Base-by-base conservation (phyloP, 2,888 invertebrate genomes). In the Mythimna impura region DNA sequence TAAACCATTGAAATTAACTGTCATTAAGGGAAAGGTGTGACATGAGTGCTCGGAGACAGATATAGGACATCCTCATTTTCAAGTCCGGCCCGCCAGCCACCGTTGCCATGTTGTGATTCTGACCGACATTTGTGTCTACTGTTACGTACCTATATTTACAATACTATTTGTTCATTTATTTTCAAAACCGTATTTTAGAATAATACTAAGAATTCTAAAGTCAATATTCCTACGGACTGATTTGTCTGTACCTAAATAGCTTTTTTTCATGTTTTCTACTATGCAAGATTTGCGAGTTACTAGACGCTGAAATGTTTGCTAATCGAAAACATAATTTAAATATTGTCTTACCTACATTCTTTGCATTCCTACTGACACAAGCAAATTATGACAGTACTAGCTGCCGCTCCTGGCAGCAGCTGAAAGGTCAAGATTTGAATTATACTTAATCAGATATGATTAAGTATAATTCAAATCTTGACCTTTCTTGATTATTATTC, bases 31-130 rank as follows among this genome's bases (percentile, higher is more conserved):
- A 55, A 57, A 66, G 47, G 36, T 70, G 55, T 20, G 43, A 76
- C 55, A 22, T 66, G 55, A 70, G 73, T 30, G 36, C 58, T 81
- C n/a, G 47, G 40, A 75, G 73, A 80, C 64, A 76, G 58, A 54
- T 76, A 66, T 67, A 61, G 66, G 61, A 52, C 69, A 66, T 68
- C 34, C 62, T 63, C 43, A 65, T 71, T 76, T 70, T 83, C 50
- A 40, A 40, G 34, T n/a, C 20, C 22, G 60, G 20, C 22, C 30
- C 2, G 55, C 22, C 54, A 12, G 50, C 47, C 30, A 36, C 60
- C 20, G 12, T 55, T 43, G 65, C 25, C 65, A 67, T 52, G 25
- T 43, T 61, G 72, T 62, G 66, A 64, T 40, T 67, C 70, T 67
- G 69, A 64, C 73, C 55, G 69, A 71, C 25, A 70, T 83, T 76